These are phyloP conservation scores for Mola mola DNA, from an alignment of 2,113 vertebrate genomes.

Conservation along the genomic window DNA sequence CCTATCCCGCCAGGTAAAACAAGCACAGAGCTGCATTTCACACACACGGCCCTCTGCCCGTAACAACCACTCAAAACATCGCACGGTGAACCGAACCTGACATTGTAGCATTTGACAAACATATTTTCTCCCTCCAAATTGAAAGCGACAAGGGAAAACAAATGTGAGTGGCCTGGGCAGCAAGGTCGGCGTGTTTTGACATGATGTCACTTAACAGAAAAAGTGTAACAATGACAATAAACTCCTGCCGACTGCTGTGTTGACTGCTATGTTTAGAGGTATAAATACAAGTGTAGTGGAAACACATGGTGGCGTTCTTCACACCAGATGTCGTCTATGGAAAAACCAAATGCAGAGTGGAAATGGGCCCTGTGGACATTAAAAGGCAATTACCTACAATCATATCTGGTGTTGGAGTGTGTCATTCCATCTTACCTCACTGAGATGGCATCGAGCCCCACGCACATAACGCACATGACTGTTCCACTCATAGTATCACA, in stretches of 20 bases:
- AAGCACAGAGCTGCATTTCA: slow-evolving; percentile 64
- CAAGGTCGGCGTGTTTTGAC: slow-evolving; percentile 73
- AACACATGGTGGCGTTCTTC: slow-evolving; percentile 74
- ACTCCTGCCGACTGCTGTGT: slow-evolving; percentile 65
- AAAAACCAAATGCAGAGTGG: slow-evolving; percentile 60
- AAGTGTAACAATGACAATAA: slow-evolving; percentile 74
- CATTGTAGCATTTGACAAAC: slow-evolving; percentile 71
- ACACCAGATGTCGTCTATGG: slow-evolving; percentile 70
- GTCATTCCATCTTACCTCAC: slow-evolving; percentile 74
- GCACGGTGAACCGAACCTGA: slow-evolving; percentile 30
- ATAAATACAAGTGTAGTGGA: slow-evolving; percentile 70
- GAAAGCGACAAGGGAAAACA: slow-evolving; percentile 75
- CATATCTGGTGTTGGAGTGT: slow-evolving; percentile 75
- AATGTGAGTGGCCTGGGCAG: slow-evolving; percentile 42
- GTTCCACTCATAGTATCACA: slow-evolving; percentile 19
- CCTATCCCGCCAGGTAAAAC: slow-evolving; percentile 57
- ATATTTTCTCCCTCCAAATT: slow-evolving; percentile 67
- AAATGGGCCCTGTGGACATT: slow-evolving; percentile 69
- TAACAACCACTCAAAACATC: slow-evolving; percentile 64
- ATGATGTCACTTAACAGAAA: slow-evolving; percentile 73
- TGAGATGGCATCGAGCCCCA: slow-evolving; percentile 49
- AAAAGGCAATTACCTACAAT: slow-evolving; percentile 74
- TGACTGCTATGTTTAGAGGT: slow-evolving; percentile 71
- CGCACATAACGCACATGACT: slow-evolving; percentile 41
- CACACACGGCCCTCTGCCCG: slow-evolving; percentile 31